Evolutionary conservation across 2,797 vertebrate species (phyloP), one percentile per base, ranked within the genome.

Genomic region (Pseudocheirus occidentalis): DNA sequence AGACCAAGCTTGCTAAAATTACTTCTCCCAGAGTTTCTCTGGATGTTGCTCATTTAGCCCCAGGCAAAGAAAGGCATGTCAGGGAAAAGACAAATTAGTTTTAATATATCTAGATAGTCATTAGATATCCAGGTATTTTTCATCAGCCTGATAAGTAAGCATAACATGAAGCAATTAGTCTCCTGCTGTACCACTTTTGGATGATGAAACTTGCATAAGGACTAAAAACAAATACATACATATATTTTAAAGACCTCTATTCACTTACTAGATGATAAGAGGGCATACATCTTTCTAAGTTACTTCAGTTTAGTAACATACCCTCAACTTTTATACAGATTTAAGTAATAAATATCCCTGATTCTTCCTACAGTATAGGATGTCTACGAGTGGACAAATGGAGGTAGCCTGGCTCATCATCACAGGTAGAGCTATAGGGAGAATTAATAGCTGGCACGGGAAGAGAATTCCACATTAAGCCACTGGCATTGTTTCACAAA

Each of bases 161-260:
- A 16, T 87, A 89, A 40, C 34, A 55, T 0, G 14, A 34, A 90
- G 90, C 52, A 54, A 94, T 92, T 57, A 92, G 66, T 90, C 12
- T 31, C 55, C 81, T 62, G 6, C 81, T 93, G 87, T 55, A 56
- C 50, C 55, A 87, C 89, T 90, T 96, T 87, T 50, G 90, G 21
- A 93, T 52, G 46, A 92, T 27, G 53, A 92, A 96, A 58, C 53
- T 53, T 95, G 92, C 56, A 0, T 55, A 52, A 93, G 91, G 93
- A 92, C 95, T 92, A 95, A 90, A 93, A 40, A 53, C 52, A 40
- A 50, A 50, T 62, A 18, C 7, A 66, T 57, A 81, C n/a, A 92
- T 55, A 93, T 91, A 93, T 53, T 95, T 91, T 58, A 87, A 92
- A 90, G 55, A 93, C 89, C 87, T 62, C 56, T 59, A 54, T 94